Base-by-base conservation (phyloP, 2,797 vertebrate genomes). In the Ceryle rudis region DNA sequence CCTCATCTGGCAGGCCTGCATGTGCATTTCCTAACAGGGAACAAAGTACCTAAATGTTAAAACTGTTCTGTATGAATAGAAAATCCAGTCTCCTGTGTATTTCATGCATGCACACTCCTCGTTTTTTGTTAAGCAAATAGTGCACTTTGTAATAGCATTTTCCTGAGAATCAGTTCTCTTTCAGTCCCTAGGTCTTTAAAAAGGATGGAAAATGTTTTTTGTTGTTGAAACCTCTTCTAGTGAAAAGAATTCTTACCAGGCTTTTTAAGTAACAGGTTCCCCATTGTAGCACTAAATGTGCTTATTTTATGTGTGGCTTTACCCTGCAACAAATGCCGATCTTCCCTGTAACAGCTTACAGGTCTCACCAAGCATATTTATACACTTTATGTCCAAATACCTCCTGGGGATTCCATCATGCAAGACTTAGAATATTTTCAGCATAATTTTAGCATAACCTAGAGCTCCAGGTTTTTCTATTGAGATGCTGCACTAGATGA, bases 391-490 rank as follows among this genome's bases (percentile, higher is more conserved):
- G 73, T 80, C 47, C 72, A 84, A 86, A 78, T 60, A 81, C 19
- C 26, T 94, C 60, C 23, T 52, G 58, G 70, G 62, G 46, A 74
- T 86, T 94, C 85, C 46, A 35, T 66, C 77, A 95, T 78, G 74
- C 31, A 94, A 89, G 60, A 79, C 22, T 86, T 88, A 79, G 8
- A 80, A 54, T 93, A 83, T 47, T 95, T 95, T 92, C 74, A 74
- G 57, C 74, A 93, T 26, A 94, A 82, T 64, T 92, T 94, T 86
- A 91, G 23, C 64, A 44, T 83, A 89, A 84, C 44, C 55, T 69
- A 79, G 64, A 80, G n/a, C 66, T 87, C 44, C 73, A 66, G 8
- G 20, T 83, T 49, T 77, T 89, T 61, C 41, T 71, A 2, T 18
- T 83, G 70, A 81, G 31, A 39, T 78, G 20, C 41, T 86, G 39